Evolutionary conservation across 2,797 vertebrate species (phyloP).

Genomic region (Cetoscarus ocellatus): DNA sequence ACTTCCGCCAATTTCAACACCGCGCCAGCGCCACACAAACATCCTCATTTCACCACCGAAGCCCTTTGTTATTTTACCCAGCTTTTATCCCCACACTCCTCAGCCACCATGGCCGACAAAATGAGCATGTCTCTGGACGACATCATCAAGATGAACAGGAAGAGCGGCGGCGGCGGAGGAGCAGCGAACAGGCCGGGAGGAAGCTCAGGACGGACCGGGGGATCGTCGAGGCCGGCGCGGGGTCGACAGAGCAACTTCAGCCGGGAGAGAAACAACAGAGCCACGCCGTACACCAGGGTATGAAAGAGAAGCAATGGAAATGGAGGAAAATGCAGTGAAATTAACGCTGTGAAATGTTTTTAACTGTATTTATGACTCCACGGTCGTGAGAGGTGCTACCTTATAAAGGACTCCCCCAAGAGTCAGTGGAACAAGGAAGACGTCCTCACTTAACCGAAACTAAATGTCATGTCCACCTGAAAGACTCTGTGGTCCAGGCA

Average conservation of each 20-base stretch:
- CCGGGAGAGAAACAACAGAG: slow-evolving; percentile 84
- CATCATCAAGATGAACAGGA: slow-evolving; percentile 92
- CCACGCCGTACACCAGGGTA: slow-evolving; percentile 92
- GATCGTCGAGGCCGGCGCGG: slow-evolving; percentile 75
- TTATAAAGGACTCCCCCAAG: not conserved
- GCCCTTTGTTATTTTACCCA: slow-evolving; percentile 41
- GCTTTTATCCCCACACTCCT: accelerated
- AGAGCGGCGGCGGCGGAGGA: slow-evolving; percentile 71
- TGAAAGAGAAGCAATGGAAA: slow-evolving; percentile 29
- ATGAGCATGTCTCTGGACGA: slow-evolving; percentile 96
- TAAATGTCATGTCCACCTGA: not conserved
- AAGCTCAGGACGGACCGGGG: slow-evolving; percentile 84
- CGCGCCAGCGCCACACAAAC: slow-evolving; percentile 62
- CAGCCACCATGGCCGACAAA: slow-evolving; percentile 87
- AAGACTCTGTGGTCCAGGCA: not conserved
- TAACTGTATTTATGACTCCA: not conserved
- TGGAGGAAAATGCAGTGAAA: too few species aligned
- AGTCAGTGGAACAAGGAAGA: not conserved
- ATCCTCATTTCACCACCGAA: not conserved
- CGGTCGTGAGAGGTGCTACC: not conserved
- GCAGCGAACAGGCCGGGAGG: slow-evolving; percentile 72
- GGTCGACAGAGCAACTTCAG: slow-evolving; percentile 75
- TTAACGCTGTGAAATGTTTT: not conserved
- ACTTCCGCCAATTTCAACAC: slow-evolving; percentile 42
- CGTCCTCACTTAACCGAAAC: not conserved